A percentile compares a stretch with the other conserved stretches of the same genome.
Evolutionary conservation across 2,797 vertebrate species (phyloP).

Genomic region (Myripristis murdjan): DNA sequence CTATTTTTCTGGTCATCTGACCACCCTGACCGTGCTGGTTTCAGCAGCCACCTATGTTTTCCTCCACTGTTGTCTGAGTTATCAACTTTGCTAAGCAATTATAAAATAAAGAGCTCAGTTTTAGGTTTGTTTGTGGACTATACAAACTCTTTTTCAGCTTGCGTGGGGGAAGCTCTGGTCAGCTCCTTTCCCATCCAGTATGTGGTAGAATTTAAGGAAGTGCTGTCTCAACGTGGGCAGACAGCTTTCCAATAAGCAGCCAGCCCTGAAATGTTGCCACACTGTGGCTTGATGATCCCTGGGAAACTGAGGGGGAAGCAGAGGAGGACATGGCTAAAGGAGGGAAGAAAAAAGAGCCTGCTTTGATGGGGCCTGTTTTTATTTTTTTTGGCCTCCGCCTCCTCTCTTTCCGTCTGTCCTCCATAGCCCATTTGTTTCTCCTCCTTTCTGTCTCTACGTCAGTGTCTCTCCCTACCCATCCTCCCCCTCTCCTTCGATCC

Average conservation of each 20-base stretch:
- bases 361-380: slow-evolving; percentile 37
- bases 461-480: slow-evolving; percentile 10
- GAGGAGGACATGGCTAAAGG: slow-evolving; percentile 37
- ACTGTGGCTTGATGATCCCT: slow-evolving; percentile 57
- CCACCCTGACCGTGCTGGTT: slow-evolving; percentile 10
- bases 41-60: slow-evolving; percentile 27
- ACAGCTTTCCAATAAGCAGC: slow-evolving; percentile 76
- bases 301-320: slow-evolving; percentile 55
- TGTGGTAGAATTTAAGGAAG: slow-evolving; percentile 61
- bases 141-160: slow-evolving; percentile 40
- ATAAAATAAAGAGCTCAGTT: slow-evolving; percentile 13
- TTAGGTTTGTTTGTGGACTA: slow-evolving; percentile 26
- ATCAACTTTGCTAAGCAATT: slow-evolving; percentile 17
- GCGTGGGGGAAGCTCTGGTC: slow-evolving; percentile 48
- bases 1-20: too few species aligned
- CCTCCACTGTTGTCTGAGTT: slow-evolving; percentile 23
- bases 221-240: slow-evolving; percentile 66
- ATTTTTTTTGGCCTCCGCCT: slow-evolving; percentile 23
- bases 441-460: slow-evolving; percentile 29
- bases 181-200: slow-evolving; percentile 56
- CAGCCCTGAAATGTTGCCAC: slow-evolving; percentile 71
- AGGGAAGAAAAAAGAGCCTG: slow-evolving; percentile 23
- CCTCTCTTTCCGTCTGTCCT: slow-evolving; percentile 44
- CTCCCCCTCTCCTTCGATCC: slow-evolving; percentile 53
- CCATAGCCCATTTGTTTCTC: slow-evolving; percentile 51